phyloP scores from a whole-genome alignment of 2,797 vertebrate genomes.

The Melanotaenia maccullochi region DNA sequence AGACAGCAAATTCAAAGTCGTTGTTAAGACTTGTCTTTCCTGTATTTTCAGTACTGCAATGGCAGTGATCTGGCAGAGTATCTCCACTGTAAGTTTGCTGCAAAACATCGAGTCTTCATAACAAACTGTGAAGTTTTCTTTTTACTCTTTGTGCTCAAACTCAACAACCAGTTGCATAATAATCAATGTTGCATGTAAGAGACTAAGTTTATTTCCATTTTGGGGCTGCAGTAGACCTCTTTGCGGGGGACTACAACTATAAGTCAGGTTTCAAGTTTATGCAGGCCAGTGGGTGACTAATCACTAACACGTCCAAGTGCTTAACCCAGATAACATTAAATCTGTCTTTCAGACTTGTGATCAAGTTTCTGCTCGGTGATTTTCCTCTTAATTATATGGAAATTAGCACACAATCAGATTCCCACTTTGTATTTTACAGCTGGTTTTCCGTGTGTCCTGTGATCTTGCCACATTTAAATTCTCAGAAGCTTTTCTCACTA shows the following conservation, averaged over 20 bases:
- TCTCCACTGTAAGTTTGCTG: constrained; percentile 91
- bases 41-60: constrained; percentile 92
- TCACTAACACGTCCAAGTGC: constrained; percentile 24
- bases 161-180: not conserved
- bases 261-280: constrained; percentile 28
- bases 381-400: constrained; percentile 7
- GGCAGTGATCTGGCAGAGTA: constrained; percentile 98
- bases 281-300: constrained; percentile 33
- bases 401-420: not conserved
- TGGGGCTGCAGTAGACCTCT: constrained; percentile 50
- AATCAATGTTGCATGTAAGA: constrained; percentile 10
- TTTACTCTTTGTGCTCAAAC: constrained; percentile 1
- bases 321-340: constrained; percentile 47
- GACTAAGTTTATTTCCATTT: constrained; percentile 23
- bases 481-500: constrained; percentile 9
- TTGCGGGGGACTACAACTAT: not conserved
- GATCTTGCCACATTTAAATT: not conserved
- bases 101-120: constrained; percentile 17
- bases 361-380: constrained; percentile 11
- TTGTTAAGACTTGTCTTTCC: constrained; percentile 14
- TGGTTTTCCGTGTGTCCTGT: not conserved
- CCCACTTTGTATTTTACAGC: not conserved
- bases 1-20: not conserved
- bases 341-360: constrained; percentile 1
- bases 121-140: constrained; percentile 6